Percentiles rank a stretch among this genome's conserved stretches.
Conservation (phyloP, 64 coral and sea anemone species). For the Montipora foliosa region DNA sequence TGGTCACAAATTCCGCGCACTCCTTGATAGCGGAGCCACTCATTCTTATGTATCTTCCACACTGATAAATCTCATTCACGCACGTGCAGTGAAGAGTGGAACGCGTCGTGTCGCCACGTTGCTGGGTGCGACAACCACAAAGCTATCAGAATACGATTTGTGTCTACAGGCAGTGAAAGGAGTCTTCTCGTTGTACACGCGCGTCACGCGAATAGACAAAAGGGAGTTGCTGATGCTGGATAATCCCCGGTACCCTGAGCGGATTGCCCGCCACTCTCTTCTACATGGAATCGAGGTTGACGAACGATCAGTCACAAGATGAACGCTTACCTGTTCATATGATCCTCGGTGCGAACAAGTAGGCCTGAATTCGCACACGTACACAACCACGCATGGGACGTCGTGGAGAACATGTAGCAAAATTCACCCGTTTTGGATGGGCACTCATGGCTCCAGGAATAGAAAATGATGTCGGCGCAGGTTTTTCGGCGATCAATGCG, state of each 20-base stretch:
- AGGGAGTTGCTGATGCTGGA: conserved; percentile 58
- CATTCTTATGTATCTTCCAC: conserved; percentile 46
- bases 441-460: conserved; percentile 1
- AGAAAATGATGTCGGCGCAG: neutral
- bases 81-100: neutral
- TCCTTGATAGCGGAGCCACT: too few relatives aligned
- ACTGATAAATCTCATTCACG: conserved; percentile 4
- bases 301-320: conserved; percentile 40
- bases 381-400: neutral
- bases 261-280: conserved; percentile 30
- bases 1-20: conserved; percentile 44
- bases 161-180: neutral
- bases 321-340: conserved; percentile 56
- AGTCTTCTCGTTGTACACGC: conserved; percentile 48
- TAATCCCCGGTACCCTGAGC: conserved; percentile 61
- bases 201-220: conserved; percentile 49
- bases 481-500: neutral
- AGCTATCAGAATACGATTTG: conserved; percentile 54
- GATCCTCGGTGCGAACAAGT: conserved; percentile 57
- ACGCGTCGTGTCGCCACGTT: conserved; percentile 63
- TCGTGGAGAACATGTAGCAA: neutral
- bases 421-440: conserved; percentile 52
- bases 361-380: neutral
- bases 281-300: conserved; percentile 35
- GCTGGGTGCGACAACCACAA: conserved; percentile 39